These are phyloP conservation scores for Tetranychus truncatus DNA, from an alignment of 2,888 invertebrate species.

Conservation along the genomic window DNA sequence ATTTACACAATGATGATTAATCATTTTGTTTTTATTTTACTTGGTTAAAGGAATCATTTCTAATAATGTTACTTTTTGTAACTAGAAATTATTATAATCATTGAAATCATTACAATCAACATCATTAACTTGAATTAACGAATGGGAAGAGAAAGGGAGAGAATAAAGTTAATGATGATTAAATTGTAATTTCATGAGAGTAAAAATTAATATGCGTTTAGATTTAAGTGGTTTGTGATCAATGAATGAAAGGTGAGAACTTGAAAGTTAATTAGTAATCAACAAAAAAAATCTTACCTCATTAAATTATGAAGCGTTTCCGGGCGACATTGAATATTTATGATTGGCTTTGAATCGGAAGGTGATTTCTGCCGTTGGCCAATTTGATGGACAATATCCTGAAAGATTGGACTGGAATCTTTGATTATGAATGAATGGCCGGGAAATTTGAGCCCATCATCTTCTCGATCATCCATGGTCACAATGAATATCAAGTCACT, in stretches of 20 bases:
- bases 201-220: too few species aligned
- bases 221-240: too few species aligned
- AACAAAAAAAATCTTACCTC: slow-evolving; percentile 32
- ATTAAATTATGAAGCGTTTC: slow-evolving; percentile 48
- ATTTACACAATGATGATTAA: too few species aligned
- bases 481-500: slow-evolving; percentile 47
- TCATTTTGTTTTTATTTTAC: too few species aligned
- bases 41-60: too few species aligned
- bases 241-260: not conserved
- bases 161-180: too few species aligned
- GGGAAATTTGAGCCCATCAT: slow-evolving; percentile 42
- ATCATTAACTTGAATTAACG: too few species aligned
- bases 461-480: slow-evolving; percentile 34
- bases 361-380: slow-evolving; percentile 22
- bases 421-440: slow-evolving; percentile 46
- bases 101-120: too few species aligned
- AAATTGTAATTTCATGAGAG: too few species aligned
- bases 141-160: too few species aligned
- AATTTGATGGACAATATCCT: slow-evolving; percentile 39
- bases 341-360: not conserved
- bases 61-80: too few species aligned
- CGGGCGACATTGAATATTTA: slow-evolving; percentile 35
- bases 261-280: not conserved
- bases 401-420: slow-evolving; percentile 45
- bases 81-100: too few species aligned